These are phyloP conservation scores for Metopia argyrocephala DNA, from an alignment of 2,888 invertebrate species.

Conservation along the genomic window DNA sequence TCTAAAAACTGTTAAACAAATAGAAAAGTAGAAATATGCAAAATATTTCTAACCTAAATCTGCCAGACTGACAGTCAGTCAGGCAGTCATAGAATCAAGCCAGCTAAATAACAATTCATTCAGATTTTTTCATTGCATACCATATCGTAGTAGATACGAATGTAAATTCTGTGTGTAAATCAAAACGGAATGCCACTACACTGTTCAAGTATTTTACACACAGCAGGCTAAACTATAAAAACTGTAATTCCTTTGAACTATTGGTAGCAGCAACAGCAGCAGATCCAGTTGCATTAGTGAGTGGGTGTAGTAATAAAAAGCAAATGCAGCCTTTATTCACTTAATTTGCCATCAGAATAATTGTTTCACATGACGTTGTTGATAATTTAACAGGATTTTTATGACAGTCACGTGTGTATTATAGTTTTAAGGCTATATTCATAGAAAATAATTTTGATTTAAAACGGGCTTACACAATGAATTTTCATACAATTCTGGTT, in stretches of 20 bases:
- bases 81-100: slow-evolving; percentile 12
- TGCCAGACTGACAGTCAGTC: slow-evolving; percentile 19
- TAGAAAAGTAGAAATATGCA: neutral
- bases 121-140: neutral
- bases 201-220: neutral
- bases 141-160: neutral
- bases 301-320: slow-evolving; percentile 5
- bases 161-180: slow-evolving; percentile 21
- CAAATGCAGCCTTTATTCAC: slow-evolving; percentile 41
- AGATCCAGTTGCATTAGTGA: neutral
- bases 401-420: slow-evolving; percentile 51
- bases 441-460: neutral
- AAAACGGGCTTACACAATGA: no score
- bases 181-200: neutral
- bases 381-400: slow-evolving; percentile 37
- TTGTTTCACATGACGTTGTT: slow-evolving; percentile 18
- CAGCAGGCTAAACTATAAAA: neutral
- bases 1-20: neutral
- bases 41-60: slow-evolving; percentile 45
- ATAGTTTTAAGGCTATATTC: slow-evolving; percentile 4
- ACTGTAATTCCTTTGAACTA: neutral
- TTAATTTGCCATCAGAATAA: slow-evolving; percentile 48
- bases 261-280: neutral
- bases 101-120: neutral
- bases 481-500: no score